phyloP scores from a whole-genome alignment of 2,797 vertebrate species.

The Sebastes cheni region DNA sequence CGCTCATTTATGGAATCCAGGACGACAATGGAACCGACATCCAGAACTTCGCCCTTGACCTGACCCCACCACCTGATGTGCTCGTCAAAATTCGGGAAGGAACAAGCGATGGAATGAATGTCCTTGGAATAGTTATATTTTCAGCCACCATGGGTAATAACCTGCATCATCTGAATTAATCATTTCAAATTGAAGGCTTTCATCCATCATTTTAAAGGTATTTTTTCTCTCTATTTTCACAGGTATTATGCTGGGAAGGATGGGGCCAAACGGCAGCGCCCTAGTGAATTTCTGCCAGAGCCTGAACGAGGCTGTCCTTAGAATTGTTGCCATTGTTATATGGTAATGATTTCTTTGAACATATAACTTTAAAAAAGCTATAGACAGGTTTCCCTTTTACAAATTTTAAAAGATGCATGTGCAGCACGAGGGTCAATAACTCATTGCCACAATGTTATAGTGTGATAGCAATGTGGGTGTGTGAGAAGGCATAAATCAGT shows the following conservation, averaged over 20 bases:
- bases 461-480: background rate
- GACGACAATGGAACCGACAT: conserved; percentile 90
- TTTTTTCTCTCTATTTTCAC: conserved; percentile 23
- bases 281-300: conserved; percentile 98
- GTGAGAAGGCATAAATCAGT: background rate
- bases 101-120: conserved; percentile 96
- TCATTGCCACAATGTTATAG: background rate
- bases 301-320: conserved; percentile 94
- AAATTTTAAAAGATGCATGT: background rate
- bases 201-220: background rate
- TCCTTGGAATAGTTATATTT: conserved; percentile 96
- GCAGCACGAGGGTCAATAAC: background rate
- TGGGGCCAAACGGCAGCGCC: conserved; percentile 93
- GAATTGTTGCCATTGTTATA: conserved; percentile 94
- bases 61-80: conserved; percentile 92
- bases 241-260: conserved; percentile 97
- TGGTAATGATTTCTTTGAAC: conserved; percentile 80
- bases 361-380: background rate
- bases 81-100: conserved; percentile 87
- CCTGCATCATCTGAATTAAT: background rate
- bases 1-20: conserved; percentile 91
- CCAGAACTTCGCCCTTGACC: conserved; percentile 93
- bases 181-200: background rate
- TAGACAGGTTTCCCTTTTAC: background rate
- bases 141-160: conserved; percentile 96